Evolutionary conservation across 2,888 invertebrate species (phyloP), one percentile per base, ranked within the genome.

Genomic region (Fragum sueziense): DNA sequence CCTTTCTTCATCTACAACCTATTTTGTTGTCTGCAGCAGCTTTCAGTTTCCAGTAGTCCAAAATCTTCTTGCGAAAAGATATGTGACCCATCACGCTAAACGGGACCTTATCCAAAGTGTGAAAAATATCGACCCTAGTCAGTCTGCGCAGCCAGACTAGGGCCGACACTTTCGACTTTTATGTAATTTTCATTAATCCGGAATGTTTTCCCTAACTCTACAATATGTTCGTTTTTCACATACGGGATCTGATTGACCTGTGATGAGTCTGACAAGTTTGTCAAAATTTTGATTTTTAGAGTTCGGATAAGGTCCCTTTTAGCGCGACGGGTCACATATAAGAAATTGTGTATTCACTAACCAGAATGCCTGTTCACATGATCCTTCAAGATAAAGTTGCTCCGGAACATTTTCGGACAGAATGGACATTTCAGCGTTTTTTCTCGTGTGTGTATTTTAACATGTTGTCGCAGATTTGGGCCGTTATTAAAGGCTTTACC

Each of bases 311-410:
- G n/a, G n/a, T n/a, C n/a, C n/a, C n/a, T n/a, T n/a, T n/a, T n/a
- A n/a, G n/a, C n/a, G n/a, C n/a, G n/a, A n/a, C n/a, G n/a, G n/a
- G n/a, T n/a, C n/a, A n/a, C n/a, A n/a, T n/a, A n/a, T n/a, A n/a
- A n/a, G n/a, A n/a, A n/a, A n/a, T n/a, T 52, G 3, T 7, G 17
- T 9, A 31, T 22, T n/a, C 41, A 34, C 70, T 27, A 54, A 81
- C 81, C 81, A 29, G 81, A 77, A 71, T 81, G 81, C 27, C 81
- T 74, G n/a, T 41, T 54, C 47, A 81, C 34, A 57, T 81, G 81
- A 59, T 81, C 77, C 25, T 78, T 81, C 47, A 81, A 25, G 7
- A 77, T 68, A 33, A 68, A 75, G 52, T 72, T 73, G 51, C 74
- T 81, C 11, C 65, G n/a, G 47, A 81, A 81, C 57, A 37, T 62